These are phyloP conservation scores for Dinomys branickii DNA, from an alignment of 2,113 vertebrate genomes.

Conservation along the genomic window DNA sequence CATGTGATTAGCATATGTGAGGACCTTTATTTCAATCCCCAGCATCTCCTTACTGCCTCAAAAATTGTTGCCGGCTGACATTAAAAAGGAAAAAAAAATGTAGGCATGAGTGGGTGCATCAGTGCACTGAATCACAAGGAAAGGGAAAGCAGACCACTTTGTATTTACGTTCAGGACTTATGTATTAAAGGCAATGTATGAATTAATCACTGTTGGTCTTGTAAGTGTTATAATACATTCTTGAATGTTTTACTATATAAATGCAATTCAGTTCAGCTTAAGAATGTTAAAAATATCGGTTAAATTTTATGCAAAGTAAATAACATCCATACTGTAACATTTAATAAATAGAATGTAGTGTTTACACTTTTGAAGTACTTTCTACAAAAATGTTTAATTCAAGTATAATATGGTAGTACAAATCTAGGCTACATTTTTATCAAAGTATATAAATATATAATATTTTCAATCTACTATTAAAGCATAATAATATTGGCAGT, in stretches of 20 bases:
- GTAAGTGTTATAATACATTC: not conserved
- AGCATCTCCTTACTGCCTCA: not conserved
- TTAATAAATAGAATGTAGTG: not conserved
- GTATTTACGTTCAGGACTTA: not conserved
- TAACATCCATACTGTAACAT: not conserved
- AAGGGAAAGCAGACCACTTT: not conserved
- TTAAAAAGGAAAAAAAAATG: not conserved
- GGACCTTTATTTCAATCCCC: not conserved
- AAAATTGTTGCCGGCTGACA: not conserved
- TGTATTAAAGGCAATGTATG: not conserved
- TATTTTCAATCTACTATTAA: not conserved
- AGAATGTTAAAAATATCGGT: not conserved
- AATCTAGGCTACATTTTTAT: constrained; percentile 17
- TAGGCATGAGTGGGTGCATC: not conserved
- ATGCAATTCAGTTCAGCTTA: not conserved
- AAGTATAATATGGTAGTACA: constrained; percentile 38
- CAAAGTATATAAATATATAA: not conserved
- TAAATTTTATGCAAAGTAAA: constrained; percentile 4
- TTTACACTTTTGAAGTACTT: constrained; percentile 35
- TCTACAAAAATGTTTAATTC: not conserved
- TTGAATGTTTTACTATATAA: not conserved
- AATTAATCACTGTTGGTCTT: not conserved
- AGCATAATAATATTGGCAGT: not conserved
- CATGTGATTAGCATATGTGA: not conserved
- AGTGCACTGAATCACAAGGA: not conserved